Base-by-base conservation (phyloP, 2,797 vertebrate species). In the Pangasius larnaudii region DNA sequence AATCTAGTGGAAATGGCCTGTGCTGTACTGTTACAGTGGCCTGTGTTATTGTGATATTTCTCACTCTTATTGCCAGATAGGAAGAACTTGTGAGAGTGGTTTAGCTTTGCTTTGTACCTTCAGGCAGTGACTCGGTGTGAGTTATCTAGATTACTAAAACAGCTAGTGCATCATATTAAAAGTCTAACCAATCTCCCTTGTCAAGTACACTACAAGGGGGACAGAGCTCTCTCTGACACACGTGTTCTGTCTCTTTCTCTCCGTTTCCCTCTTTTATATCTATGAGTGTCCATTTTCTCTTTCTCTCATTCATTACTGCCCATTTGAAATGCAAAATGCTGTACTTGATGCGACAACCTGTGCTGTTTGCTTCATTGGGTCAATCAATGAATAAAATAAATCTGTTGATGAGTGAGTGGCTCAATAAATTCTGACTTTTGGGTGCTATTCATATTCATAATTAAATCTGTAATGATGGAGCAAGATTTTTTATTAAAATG, bases 101-200 rank as follows among this genome's bases (percentile, higher is more conserved):
- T 89, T 72, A 79, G 88, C 72, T 87, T 85, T 69, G 85, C 56
- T 84, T 75, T 81, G 53, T 91, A 86, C 81, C 85, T 51, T 24
- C 86, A 89, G 19, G 87, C 90, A 87, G 87, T 89, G 91, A 92
- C 88, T 93, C 91, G 92, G 86, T 88, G 53, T 90, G 77, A 90
- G 92, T 93, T 94, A 95, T 95, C 94, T 94, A 92, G 94, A 95
- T 95, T 87, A 91, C 89, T 74, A 91, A 93, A 94, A 95, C 95
- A 94, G 95, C 93, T 93, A 92, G 94, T 96, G 93, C 93, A 95
- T 96, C 93, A 95, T 94, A 94, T 95, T 96, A 95, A 96, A 94
- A 91, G 92, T 93, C 95, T 95, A 94, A 95, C 94, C 95, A 95
- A 94, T 95, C 95, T 94, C 94, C 87, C 80, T 93, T 95, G 95